phyloP scores from a whole-genome alignment of 2,113 vertebrate species.

The Puma concolor region DNA sequence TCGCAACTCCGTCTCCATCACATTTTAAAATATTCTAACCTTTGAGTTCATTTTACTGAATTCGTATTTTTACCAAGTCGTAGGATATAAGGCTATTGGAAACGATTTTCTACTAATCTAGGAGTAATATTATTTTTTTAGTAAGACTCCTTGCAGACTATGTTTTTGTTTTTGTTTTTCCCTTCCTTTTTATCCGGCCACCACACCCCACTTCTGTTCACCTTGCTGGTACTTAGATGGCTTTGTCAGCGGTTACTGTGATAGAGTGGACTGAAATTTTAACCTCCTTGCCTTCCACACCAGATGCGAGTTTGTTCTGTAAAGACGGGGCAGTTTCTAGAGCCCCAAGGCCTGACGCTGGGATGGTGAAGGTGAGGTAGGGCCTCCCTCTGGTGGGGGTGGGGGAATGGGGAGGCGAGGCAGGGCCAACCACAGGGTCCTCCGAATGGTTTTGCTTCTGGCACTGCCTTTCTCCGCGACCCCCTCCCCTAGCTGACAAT shows the following conservation, averaged over 20 bases:
- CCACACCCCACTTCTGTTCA: neutral
- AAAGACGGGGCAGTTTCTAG: neutral
- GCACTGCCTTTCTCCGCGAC: neutral
- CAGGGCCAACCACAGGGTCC: rapidly evolving
- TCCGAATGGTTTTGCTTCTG: neutral
- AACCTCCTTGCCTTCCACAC: neutral
- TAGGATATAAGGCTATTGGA: neutral
- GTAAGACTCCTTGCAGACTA: neutral
- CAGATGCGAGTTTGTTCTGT: neutral
- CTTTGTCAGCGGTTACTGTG: too few relatives aligned
- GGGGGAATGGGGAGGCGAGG: neutral
- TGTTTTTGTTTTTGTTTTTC: neutral
- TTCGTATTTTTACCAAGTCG: neutral
- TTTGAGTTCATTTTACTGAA: neutral
- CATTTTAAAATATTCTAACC: neutral
- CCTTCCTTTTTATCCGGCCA: neutral
- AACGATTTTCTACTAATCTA: neutral
- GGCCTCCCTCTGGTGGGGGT: neutral
- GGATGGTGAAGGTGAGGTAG: neutral
- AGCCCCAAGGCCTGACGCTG: neutral
- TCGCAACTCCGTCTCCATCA: neutral
- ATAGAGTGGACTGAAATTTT: neutral
- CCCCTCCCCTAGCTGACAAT: neutral
- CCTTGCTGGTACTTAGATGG: neutral
- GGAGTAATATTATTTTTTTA: neutral